A percentile compares a stretch with the other conserved stretches of the same genome.
Evolutionary conservation across 2,888 invertebrate genomes (phyloP).

Genomic region (Pseudococcus jackbeardsleyi): DNA sequence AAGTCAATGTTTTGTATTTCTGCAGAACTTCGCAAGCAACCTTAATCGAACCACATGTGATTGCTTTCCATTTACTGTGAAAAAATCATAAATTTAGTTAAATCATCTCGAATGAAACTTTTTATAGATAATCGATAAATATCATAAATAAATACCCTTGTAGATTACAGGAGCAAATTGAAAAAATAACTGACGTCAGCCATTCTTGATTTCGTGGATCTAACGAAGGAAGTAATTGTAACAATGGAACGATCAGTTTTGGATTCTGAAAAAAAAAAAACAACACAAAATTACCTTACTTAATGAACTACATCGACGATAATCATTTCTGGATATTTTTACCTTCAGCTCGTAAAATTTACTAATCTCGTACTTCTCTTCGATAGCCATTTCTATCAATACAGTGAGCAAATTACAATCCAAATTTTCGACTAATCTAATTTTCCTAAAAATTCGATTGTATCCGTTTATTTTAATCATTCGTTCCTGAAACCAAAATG

Average conservation of each 20-base stretch:
- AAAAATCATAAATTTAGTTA: constrained; percentile 60
- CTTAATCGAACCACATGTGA: constrained; percentile 72
- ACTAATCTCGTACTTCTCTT: constrained; percentile 68
- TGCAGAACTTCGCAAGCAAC: constrained; percentile 71
- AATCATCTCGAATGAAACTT: not conserved
- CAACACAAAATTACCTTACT: not conserved
- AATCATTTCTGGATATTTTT: not conserved
- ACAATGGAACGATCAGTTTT: constrained; percentile 72
- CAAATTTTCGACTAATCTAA: constrained; percentile 72
- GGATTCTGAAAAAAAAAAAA: constrained; percentile 70
- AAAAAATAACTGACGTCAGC: constrained; percentile 70
- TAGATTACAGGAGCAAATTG: constrained; percentile 72
- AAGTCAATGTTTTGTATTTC: constrained; percentile 70
- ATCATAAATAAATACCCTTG: constrained; percentile 66
- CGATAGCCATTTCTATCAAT: constrained; percentile 72
- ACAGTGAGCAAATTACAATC: constrained; percentile 71
- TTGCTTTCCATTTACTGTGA: constrained; percentile 73
- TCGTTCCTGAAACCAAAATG: constrained; percentile 68
- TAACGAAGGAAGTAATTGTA: constrained; percentile 73
- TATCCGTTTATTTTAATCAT: constrained; percentile 70
- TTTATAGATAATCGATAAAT: not conserved
- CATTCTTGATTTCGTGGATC: constrained; percentile 70
- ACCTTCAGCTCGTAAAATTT: constrained; percentile 66
- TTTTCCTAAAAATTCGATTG: constrained; percentile 69
- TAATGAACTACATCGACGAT: not conserved